phyloP scores from a whole-genome alignment of 1,140 invertebrate species.

The Orius insidiosus region DNA sequence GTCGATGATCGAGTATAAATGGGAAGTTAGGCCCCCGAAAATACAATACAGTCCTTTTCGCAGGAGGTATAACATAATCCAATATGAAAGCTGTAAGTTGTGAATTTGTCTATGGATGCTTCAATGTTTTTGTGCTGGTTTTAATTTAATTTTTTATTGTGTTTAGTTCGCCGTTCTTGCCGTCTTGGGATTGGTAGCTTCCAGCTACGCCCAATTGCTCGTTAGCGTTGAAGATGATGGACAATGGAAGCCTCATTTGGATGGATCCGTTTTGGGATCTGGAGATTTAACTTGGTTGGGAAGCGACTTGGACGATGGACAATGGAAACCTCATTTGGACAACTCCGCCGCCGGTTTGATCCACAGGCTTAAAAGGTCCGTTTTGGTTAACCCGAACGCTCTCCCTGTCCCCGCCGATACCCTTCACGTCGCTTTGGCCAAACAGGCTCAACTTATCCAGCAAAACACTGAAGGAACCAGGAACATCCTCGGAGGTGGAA shows the following conservation, averaged over 20 bases:
- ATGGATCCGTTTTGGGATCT: constrained; percentile 1
- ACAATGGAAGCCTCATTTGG: constrained; percentile 1
- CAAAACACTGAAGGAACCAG: constrained; percentile 7
- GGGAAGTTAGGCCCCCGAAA: too few species aligned
- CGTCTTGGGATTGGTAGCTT: too few species aligned
- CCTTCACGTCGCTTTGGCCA: neutral
- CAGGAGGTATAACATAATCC: too few species aligned
- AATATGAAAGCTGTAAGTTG: too few species aligned
- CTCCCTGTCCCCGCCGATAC: neutral
- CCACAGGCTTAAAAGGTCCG: neutral
- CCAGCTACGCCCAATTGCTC: too few species aligned
- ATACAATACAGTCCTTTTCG: too few species aligned
- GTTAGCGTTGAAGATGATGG: neutral
- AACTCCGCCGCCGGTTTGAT: neutral
- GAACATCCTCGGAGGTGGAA: constrained; percentile 14
- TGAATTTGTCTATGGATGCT: too few species aligned
- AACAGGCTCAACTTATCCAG: constrained; percentile 5
- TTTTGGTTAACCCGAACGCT: constrained; percentile 1
- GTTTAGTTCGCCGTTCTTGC: too few species aligned
- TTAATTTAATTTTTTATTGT: too few species aligned
- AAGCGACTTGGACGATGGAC: constrained; percentile 5
- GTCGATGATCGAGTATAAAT: too few species aligned
- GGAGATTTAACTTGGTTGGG: neutral
- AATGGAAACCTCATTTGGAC: constrained; percentile 5
- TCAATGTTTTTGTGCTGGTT: too few species aligned